phyloP scores from a whole-genome alignment of 2,888 invertebrate species.

The Lagria hirta region DNA sequence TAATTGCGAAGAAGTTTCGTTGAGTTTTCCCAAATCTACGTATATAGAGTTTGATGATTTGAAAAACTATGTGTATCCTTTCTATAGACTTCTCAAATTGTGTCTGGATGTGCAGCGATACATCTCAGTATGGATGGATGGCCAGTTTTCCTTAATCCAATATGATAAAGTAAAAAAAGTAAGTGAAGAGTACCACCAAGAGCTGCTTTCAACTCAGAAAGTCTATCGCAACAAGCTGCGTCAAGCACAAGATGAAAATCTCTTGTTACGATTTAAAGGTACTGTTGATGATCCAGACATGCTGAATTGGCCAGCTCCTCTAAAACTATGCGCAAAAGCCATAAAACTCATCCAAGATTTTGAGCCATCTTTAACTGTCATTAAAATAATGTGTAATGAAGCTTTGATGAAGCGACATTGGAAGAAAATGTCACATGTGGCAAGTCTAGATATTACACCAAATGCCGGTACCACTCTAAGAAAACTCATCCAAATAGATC shows the following conservation, averaged over 20 bases:
- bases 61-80: conserved; percentile 70
- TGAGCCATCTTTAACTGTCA: conserved; percentile 77
- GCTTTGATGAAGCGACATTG: conserved; percentile 79
- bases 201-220: conserved; percentile 76
- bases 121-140: conserved; percentile 87
- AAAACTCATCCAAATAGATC: conserved; percentile 71
- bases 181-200: conserved; percentile 74
- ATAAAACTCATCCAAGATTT: conserved; percentile 66
- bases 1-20: conserved; percentile 84
- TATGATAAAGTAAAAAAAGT: conserved; percentile 74
- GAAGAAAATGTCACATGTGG: conserved; percentile 78
- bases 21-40: conserved; percentile 76
- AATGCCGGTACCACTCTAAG: conserved; percentile 78
- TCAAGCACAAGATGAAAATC: conserved; percentile 72
- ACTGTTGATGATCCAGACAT: conserved; percentile 75
- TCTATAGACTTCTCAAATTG: conserved; percentile 67
- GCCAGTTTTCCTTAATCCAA: conserved; percentile 82
- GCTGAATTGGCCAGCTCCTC: conserved; percentile 76
- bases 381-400: conserved; percentile 83
- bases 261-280: conserved; percentile 59
- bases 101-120: conserved; percentile 75
- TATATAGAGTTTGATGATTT: conserved; percentile 81
- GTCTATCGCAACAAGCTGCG: conserved; percentile 74
- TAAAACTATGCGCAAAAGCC: conserved; percentile 71
- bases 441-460: conserved; percentile 76